Evolutionary conservation across 2,888 invertebrate species (phyloP), one percentile per base, ranked within the genome.

Genomic region (Platypus cylindrus): DNA sequence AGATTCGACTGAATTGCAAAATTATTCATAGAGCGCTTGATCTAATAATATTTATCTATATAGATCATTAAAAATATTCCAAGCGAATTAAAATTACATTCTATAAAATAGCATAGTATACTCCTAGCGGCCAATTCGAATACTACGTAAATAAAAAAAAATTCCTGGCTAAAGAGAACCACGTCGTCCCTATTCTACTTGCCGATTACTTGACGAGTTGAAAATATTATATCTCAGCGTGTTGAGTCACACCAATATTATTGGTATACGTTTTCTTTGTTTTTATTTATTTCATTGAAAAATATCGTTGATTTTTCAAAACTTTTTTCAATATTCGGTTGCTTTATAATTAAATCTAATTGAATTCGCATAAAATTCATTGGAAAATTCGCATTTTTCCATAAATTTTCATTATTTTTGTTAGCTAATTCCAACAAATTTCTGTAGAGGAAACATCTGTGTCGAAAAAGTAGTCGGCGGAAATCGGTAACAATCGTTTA

Each of bases 151-250:
- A n/a, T n/a, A n/a, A n/a, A n/a, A n/a, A 48, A 47, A 43, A 58
- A 59, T 60, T 59, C 59, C 59, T 60, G 58, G 56, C 57, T 51
- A 56, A 58, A 59, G n/a, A n/a, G 59, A 59, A 55, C 54, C 53
- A 54, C 57, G 52, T n/a, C n/a, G n/a, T 54, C 53, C 55, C 57
- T 54, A 56, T 52, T 34, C 29, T 54, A 51, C 17, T n/a, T n/a
- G n/a, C n/a, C n/a, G n/a, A 46, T 45, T 51, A 54, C 59, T 55
- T 56, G 59, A 57, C 58, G 56, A 54, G 57, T 56, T 52, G 55
- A 56, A 57, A 54, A 44, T 43, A 39, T 38, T 53, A 55, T 55
- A 53, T 55, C 53, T 55, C 55, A 54, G 53, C n/a, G n/a, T 52
- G 55, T 56, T 56, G 54, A 49, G 51, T 48, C 49, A 47, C 34